Percentiles rank a stretch among this genome's conserved stretches.
Conservation (phyloP, 2,888 invertebrate genomes). For the Trachelus troglodyta region DNA sequence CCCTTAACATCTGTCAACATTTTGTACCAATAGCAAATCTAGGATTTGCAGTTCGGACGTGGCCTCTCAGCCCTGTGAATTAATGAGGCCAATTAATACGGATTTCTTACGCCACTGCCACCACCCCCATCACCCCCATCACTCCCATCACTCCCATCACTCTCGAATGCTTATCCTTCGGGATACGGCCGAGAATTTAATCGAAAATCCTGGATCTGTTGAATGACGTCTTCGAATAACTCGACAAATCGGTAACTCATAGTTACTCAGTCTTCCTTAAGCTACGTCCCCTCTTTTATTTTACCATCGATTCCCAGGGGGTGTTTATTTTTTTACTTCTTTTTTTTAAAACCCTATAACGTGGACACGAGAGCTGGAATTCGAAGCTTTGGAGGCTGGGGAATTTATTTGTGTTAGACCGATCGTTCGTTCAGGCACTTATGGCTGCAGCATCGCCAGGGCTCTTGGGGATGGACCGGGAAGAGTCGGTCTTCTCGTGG, state of each 20-base stretch:
- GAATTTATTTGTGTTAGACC: background rate
- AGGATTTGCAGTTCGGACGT: constrained; percentile 13
- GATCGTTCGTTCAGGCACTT: background rate
- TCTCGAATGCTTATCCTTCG: background rate
- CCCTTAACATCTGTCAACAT: constrained; percentile 16
- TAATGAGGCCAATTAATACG: constrained; percentile 8
- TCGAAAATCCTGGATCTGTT: background rate
- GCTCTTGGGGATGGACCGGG: background rate
- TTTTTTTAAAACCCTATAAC: background rate
- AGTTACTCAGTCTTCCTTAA: background rate
- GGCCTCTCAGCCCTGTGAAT: constrained; percentile 2
- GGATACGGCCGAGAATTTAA: background rate
- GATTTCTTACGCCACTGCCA: background rate
- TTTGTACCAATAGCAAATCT: constrained; percentile 18
- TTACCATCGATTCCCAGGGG: background rate
- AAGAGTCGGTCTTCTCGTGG: background rate
- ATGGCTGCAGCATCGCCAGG: background rate
- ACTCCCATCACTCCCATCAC: background rate
- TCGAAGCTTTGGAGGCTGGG: background rate
- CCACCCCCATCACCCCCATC: no score
- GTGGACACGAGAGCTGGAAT: background rate
- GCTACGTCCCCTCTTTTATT: background rate
- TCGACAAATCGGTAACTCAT: background rate
- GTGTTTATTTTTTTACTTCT: background rate
- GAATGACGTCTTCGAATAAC: background rate